Evolutionary conservation across 2,888 invertebrate species (phyloP).

Genomic region (Petrolisthes manimaculis): DNA sequence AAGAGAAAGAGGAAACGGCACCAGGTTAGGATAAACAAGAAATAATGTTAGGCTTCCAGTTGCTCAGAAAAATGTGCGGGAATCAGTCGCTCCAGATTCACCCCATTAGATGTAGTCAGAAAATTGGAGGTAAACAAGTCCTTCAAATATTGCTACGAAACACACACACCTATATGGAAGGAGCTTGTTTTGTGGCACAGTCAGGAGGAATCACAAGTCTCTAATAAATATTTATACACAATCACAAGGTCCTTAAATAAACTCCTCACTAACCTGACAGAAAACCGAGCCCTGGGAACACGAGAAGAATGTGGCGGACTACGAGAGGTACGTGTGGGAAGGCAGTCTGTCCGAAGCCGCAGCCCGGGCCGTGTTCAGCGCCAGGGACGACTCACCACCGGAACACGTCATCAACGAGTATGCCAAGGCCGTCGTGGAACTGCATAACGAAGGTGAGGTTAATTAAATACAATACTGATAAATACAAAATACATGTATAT

Average conservation of each 20-base stretch:
- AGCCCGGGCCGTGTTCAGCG: background rate
- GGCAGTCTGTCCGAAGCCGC: slow-evolving; percentile 47
- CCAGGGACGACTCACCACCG: slow-evolving; percentile 1
- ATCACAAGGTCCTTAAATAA: too few relatives aligned
- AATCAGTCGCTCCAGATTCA: too few relatives aligned
- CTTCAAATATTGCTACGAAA: too few relatives aligned
- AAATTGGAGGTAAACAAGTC: too few relatives aligned
- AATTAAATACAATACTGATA: too few relatives aligned
- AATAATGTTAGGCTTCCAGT: background rate
- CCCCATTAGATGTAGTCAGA: too few relatives aligned
- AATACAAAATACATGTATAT: background rate
- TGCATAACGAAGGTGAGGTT: slow-evolving; percentile 50
- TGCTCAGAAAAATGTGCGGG: background rate
- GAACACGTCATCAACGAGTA: slow-evolving; percentile 32
- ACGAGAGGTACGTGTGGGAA: slow-evolving; percentile 45
- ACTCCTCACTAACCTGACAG: background rate
- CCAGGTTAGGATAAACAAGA: background rate
- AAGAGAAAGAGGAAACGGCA: too few relatives aligned
- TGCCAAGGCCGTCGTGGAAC: slow-evolving; percentile 25
- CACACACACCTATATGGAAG: too few relatives aligned
- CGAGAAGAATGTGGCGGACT: slow-evolving; percentile 47
- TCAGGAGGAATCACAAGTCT: too few relatives aligned
- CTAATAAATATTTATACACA: too few relatives aligned
- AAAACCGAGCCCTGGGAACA: slow-evolving; percentile 64
- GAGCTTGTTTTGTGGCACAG: too few relatives aligned